phyloP scores from a whole-genome alignment of 2,888 invertebrate genomes.

The Eupithecia exiguata region DNA sequence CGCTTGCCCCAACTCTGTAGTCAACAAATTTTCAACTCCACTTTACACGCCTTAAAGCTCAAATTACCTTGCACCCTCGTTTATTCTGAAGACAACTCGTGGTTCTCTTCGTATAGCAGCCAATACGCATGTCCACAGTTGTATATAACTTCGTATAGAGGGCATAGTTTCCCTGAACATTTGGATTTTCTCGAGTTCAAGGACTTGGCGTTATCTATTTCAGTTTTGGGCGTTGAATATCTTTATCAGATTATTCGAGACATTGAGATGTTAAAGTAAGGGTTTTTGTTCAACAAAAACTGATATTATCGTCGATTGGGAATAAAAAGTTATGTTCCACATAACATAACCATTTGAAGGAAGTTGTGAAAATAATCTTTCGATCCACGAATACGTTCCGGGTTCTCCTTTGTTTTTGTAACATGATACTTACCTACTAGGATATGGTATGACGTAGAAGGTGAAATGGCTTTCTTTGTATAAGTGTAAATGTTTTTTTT shows the following conservation, averaged over 20 bases:
- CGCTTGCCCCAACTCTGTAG: slow-evolving; percentile 65
- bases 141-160: slow-evolving; percentile 77
- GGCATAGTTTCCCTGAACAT: slow-evolving; percentile 80
- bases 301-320: slow-evolving; percentile 10
- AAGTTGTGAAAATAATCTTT: background rate
- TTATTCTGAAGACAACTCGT: slow-evolving; percentile 77
- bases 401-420: background rate
- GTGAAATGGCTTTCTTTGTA: background rate
- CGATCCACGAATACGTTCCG: background rate
- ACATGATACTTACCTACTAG: background rate
- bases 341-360: background rate
- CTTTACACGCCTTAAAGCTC: slow-evolving; percentile 48
- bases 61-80: slow-evolving; percentile 50
- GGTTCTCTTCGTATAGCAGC: slow-evolving; percentile 77
- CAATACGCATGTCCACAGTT: slow-evolving; percentile 83
- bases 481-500: background rate
- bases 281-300: slow-evolving; percentile 2
- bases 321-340: background rate
- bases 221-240: slow-evolving; percentile 64
- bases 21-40: slow-evolving; percentile 53
- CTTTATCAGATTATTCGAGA: slow-evolving; percentile 54
- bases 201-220: slow-evolving; percentile 77
- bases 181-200: slow-evolving; percentile 81
- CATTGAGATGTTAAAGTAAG: slow-evolving; percentile 44
- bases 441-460: background rate